Base-by-base conservation (phyloP, 2,888 invertebrate genomes). In the Penaeus monodon region DNA sequence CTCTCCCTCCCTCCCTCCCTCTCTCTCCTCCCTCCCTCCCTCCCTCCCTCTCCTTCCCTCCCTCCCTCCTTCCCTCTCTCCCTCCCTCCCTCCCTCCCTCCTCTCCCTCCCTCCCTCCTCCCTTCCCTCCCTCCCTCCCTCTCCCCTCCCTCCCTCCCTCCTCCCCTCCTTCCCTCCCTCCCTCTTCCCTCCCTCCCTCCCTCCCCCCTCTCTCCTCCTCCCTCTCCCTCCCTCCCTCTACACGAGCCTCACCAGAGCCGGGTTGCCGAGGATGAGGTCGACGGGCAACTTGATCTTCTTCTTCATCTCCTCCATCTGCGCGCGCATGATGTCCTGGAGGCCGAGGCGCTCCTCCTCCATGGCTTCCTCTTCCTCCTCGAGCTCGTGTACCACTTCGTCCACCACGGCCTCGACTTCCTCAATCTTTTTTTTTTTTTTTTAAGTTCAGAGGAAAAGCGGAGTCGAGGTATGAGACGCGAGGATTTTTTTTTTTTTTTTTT, bases 201-300 rank as follows among this genome's bases (percentile, higher is more conserved):
- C 7, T 0, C 14, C 73, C 6, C 7, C 6, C 24, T n/a, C 7
- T n/a, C 27, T 29, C 7, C 6, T 3, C 7, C 7, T 74, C 74
- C 4, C 0, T 68, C 68, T 68, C 10, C 24, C 22, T 20, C 14
- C 10, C 74, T 74, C 14, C 20, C 10, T 29, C 29, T 33, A 38
- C 22, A 7, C 1, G 29, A 27, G 33, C 83, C 88, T 86, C 22
- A 89, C 89, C 74, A 89, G 78, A 17, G 81, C 65, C 6, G 89
- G 89, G 70, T 89, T 89, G 44, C 89, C 89, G 12, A 88, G 82
- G 33, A 89, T 84, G 17, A 89, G 88, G 73, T 89, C 88, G 57
- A 88, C 57, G 7, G 89, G 89, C 1, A 89, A 87, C 38, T 79
- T 84, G 38, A 88, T 78, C 49, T 81, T 80, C 65, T 89, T 89